Percentiles rank a stretch among this genome's conserved stretches.
phyloP scores from a whole-genome alignment of 2,888 invertebrate genomes.

The Hypomecis atomaria region DNA sequence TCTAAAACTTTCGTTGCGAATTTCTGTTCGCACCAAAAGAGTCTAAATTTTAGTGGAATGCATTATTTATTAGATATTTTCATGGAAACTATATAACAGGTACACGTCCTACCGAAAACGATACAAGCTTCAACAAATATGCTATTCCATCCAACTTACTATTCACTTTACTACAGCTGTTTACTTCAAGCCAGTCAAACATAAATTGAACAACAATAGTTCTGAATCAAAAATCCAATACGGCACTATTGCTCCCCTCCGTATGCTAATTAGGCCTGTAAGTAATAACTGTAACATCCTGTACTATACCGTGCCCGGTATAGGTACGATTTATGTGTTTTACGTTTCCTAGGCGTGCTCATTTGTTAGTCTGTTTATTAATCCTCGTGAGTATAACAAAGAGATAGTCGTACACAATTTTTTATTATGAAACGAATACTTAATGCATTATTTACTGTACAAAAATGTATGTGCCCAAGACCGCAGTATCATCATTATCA shows the following conservation, averaged over 20 bases:
- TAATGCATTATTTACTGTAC: neutral
- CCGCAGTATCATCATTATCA: too few relatives aligned
- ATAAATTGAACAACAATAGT: slow-evolving; percentile 5
- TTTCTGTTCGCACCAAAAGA: too few relatives aligned
- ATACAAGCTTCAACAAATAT: too few relatives aligned
- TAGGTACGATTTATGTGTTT: slow-evolving; percentile 32
- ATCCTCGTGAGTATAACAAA: slow-evolving; percentile 7
- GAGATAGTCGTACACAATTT: neutral
- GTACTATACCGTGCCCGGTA: slow-evolving; percentile 33
- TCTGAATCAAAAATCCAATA: slow-evolving; percentile 30
- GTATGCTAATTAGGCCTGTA: slow-evolving; percentile 40
- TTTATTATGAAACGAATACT: neutral
- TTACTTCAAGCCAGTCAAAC: slow-evolving; percentile 1
- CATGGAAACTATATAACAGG: too few relatives aligned
- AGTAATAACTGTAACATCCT: slow-evolving; percentile 42
- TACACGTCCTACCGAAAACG: too few relatives aligned
- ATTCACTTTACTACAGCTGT: neutral
- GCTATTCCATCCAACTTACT: too few relatives aligned
- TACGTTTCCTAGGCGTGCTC: slow-evolving; percentile 30
- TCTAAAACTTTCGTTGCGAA: too few relatives aligned
- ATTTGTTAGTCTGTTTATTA: slow-evolving; percentile 18
- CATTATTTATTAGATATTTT: too few relatives aligned
- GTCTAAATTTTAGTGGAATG: too few relatives aligned
- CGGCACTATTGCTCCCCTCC: slow-evolving; percentile 24
- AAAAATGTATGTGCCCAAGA: too few relatives aligned